These are phyloP conservation scores for Palloptera scutellata DNA, from an alignment of 2,888 invertebrate species.

Conservation along the genomic window DNA sequence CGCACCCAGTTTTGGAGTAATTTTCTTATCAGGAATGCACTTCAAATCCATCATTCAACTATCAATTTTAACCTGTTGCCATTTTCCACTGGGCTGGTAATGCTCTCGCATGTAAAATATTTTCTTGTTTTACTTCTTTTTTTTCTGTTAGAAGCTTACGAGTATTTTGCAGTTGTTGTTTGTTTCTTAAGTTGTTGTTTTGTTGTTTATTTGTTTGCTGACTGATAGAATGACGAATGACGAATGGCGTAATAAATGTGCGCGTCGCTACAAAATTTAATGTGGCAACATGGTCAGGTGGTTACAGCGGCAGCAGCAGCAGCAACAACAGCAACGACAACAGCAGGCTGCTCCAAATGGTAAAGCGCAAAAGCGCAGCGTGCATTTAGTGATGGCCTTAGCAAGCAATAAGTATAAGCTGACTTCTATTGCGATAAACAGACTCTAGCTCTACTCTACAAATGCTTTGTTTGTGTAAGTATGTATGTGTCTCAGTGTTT, in stretches of 20 bases:
- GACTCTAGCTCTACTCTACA: too few species aligned
- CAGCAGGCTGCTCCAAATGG: not conserved
- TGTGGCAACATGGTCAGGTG: slow-evolving; percentile 33
- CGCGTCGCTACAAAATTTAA: slow-evolving; percentile 17
- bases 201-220: slow-evolving; percentile 25
- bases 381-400: not conserved
- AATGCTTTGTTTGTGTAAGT: too few species aligned
- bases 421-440: slow-evolving; percentile 1
- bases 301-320: not conserved
- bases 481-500: slow-evolving; percentile 3
- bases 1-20: too few species aligned
- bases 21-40: too few species aligned
- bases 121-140: too few species aligned
- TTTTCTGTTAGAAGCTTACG: too few species aligned
- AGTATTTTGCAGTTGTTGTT: not conserved
- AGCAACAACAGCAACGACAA: not conserved
- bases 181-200: not conserved
- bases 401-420: too few species aligned
- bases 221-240: slow-evolving; percentile 33
- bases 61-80: too few species aligned
- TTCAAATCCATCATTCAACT: too few species aligned
- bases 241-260: slow-evolving; percentile 32
- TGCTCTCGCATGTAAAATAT: too few species aligned
- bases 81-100: too few species aligned
- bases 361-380: not conserved